Evolutionary conservation across 2,888 invertebrate genomes (phyloP), one percentile per base, ranked within the genome.

Genomic region (Dromius quadrimaculatus): DNA sequence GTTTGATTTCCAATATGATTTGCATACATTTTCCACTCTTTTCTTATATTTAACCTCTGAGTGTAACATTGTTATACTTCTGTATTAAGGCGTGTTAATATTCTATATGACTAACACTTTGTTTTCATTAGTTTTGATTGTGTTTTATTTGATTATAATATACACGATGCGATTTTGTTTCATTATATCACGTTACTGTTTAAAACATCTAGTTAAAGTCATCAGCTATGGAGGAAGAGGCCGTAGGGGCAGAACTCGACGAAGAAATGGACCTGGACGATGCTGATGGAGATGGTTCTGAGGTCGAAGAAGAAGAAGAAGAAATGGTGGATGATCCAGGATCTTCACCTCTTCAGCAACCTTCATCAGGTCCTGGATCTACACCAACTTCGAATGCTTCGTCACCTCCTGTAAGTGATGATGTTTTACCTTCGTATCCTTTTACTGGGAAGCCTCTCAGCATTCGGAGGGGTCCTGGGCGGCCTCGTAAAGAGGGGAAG

Each of bases 211-310:
- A 65, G 50, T 65, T 71, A 59, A 36, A 65, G 65, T 66, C 22
- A 22, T 36, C 54, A 72, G 76, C 62, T 70, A 83, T 83, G 83
- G 83, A 83, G 74, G 82, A 82, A 74, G 75, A 82, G 73, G 76
- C 79, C 74, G 78, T 81, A 74, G 80, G 79, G 69, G 75, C 82
- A 62, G 83, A 83, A 78, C 80, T 82, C 59, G 87, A 87, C 76
- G 87, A 87, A 81, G 89, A 91, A 81, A 89, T 90, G 85, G 92
- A 92, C 82, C 85, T 90, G 77, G 87, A 91, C 77, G 90, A 89
- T 76, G 90, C 89, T 74, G 91, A 91, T 79, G 90, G 88, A 73
- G 91, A 91, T 79, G 90, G 88, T 74, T 90, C 91, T 41, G 91
- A 92, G 78, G 88, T 90, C 72, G 91, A 90, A 76, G 90, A 90